Base-by-base conservation (phyloP, 2,888 invertebrate species). In the Tipula lateralis region DNA sequence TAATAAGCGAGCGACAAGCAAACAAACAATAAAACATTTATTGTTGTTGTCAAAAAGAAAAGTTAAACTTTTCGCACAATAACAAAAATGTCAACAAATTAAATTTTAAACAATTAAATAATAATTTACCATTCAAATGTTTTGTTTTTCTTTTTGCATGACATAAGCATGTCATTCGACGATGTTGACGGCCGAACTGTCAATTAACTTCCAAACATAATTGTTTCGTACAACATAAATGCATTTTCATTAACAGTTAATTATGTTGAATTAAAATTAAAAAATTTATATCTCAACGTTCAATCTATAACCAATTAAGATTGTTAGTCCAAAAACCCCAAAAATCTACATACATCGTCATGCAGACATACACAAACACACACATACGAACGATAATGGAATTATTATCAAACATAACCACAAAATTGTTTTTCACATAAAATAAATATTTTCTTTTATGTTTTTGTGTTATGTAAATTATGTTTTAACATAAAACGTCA, bases 401-500 rank as follows among this genome's bases (percentile, higher is more conserved):
- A 66, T 24, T 66, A 66, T 66, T 66, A 66, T 66, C 24, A 66
- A 66, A 66, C 66, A 66, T 66, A 66, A 66, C 66, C 66, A 66
- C 66, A 66, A 19, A 66, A 66, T 66, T 66, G 19, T 66, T 66
- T 66, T 66, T 24, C 24, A 66, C 24, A 66, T 66, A 24, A 66
- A 66, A 66, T 66, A 24, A 24, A 66, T n/a, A n/a, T 66, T 66
- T 66, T 66, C 24, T 66, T 9, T 66, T 13, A 1, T 24, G n/a
- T 24, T 66, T 66, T 66, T 66, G 3, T 66, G 7, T 66, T 66
- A 24, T 24, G 19, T 66, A 66, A 66, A 66, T 66, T 66, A 66
- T 66, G 24, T 66, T 66, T 66, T 9, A 66, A 66, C 66, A 66
- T 24, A 66, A 66, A 66, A 24, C 24, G 66, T 66, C 66, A 66